Evolutionary conservation across 2,797 vertebrate genomes (phyloP), one percentile per base, ranked within the genome.

Genomic region (Propithecus deckenii): DNA sequence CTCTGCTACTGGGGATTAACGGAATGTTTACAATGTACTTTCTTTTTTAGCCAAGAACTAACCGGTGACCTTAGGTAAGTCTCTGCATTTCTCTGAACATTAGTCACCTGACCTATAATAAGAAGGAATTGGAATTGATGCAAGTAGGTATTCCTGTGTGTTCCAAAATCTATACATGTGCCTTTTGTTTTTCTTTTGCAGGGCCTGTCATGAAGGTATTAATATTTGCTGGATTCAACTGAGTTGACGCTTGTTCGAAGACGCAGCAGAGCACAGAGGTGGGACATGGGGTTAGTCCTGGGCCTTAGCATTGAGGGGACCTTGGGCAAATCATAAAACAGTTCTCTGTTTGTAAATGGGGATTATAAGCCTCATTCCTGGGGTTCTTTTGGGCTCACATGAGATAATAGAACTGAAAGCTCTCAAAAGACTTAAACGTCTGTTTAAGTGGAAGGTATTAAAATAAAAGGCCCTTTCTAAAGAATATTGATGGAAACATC

Each of bases 1-100:
- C 90, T 30, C 12, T 74, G 52, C 75, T 1, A 1, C 0, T 92
- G 6, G 32, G 38, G 23, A 67, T 94, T 59, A 52, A 87, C 32
- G 79, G 74, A 61, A 85, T 95, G 20, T 96, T 96, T 96, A 90
- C 32, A 75, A 4, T 1, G 23, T 1, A 20, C 63, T 97, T 96
- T 91, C 38, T 61, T 93, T 86, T 71, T 35, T 43, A 96, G 12
- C 13, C 23, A 59, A 46, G 35, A 63, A 74, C 18, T 91, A 71
- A 41, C 30, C 1, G 17, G 48, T 63, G 61, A 79, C 76, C 50
- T 80, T 57, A 32, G 59, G 61, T 25, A 59, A 89, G 79, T 81
- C 0, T 0, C 32, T 84, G 28, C 52, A 32, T 85, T 86, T 94
- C 22, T 80, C 78, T 84, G 46, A 57, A 83, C 50, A 76, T 88